A percentile compares a stretch with the other conserved stretches of the same genome.
Conservation (phyloP, 2,797 vertebrate genomes). For the Coregonus sp. region DNA sequence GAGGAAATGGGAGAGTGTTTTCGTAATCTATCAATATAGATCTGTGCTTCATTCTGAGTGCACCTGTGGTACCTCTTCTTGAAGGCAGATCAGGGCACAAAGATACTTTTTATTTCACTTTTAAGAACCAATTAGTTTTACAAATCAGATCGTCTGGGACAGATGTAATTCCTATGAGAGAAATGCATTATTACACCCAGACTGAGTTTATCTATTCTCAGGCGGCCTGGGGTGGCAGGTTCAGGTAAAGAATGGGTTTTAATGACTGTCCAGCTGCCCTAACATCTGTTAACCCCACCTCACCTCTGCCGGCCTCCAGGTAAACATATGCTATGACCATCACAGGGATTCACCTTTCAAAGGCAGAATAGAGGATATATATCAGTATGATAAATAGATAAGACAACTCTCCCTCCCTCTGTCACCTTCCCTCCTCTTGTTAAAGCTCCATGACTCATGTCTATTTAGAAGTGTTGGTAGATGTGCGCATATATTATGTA, state of each 20-base stretch:
- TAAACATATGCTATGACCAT: background rate
- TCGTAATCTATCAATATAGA: background rate
- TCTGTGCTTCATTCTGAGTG: background rate
- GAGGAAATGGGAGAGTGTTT: background rate
- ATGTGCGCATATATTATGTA: background rate
- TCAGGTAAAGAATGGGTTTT: background rate
- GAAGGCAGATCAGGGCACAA: background rate
- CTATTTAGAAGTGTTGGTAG: background rate
- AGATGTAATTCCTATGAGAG: background rate
- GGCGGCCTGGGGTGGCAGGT: background rate
- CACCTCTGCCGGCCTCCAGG: slow-evolving; percentile 5
- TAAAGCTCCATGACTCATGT: background rate
- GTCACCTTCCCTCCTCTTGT: background rate
- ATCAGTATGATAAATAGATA: background rate
- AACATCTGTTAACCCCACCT: background rate
- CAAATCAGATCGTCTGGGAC: background rate
- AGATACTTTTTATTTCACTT: background rate
- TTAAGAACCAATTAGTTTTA: background rate
- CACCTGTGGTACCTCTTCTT: background rate
- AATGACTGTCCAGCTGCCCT: background rate
- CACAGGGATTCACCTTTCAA: background rate
- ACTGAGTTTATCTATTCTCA: background rate
- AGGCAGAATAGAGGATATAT: background rate
- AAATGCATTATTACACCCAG: background rate
- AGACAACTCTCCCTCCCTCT: background rate